Conservation (phyloP, 2,113 vertebrate species). For the Perccottus glenii region DNA sequence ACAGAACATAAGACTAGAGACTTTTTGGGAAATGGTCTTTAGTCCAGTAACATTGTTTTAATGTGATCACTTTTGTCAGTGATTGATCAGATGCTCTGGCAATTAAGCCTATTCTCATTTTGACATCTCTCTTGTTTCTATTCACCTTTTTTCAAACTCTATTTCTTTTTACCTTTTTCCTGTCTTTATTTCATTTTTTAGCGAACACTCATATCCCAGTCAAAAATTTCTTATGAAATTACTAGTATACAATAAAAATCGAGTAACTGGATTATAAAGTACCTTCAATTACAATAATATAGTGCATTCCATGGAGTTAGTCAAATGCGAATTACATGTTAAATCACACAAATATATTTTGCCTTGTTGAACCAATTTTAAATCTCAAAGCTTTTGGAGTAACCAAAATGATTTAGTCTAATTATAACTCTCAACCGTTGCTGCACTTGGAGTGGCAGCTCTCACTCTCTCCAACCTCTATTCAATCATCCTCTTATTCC, state of each 20-base stretch:
- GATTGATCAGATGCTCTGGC: not conserved
- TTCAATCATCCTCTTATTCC: constrained; percentile 71
- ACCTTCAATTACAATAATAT: no score
- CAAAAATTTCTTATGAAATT: not conserved
- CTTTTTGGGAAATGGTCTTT: no score
- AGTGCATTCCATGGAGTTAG: no score
- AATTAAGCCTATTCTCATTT: constrained; percentile 28
- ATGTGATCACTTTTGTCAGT: no score
- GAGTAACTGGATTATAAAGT: no score
- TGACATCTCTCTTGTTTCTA: constrained; percentile 10
- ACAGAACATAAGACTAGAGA: no score
- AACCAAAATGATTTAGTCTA: not conserved
- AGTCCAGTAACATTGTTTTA: no score
- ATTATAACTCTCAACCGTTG: constrained; percentile 27
- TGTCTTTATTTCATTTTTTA: constrained; percentile 38
- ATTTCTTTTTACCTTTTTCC: constrained; percentile 9
- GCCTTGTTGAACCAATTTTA: no score
- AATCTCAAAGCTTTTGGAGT: no score
- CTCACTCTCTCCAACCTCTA: constrained; percentile 63
- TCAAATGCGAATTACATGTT: no score
- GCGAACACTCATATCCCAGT: constrained; percentile 28
- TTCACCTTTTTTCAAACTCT: constrained; percentile 11
- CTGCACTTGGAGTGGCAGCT: constrained; percentile 65
- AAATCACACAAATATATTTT: no score
- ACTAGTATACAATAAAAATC: no score